Evolutionary conservation across 2,888 invertebrate species (phyloP), one percentile per base, ranked within the genome.

Genomic region (Aphidoletes aphidimyza): DNA sequence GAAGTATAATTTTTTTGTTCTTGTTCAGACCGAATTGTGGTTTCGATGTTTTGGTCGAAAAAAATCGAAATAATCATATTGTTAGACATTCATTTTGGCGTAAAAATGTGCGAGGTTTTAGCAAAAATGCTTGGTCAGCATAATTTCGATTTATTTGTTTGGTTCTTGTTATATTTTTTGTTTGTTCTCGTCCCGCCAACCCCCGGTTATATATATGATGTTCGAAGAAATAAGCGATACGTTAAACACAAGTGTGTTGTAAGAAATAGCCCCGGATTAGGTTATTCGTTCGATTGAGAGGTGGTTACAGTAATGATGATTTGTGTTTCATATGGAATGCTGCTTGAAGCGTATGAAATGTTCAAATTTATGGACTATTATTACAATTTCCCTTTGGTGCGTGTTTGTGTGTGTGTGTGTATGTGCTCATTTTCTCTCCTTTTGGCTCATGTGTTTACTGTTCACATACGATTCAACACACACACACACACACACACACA

Each of bases 271-370:
- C 6, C 26, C 26, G 26, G 54, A 54, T 54, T 54, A 26, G 54
- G 54, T 54, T 54, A 11, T 54, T 22, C 5, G 54, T 5, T 54
- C 54, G 54, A 54, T 54, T 54, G 54, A 54, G 54, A 54, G 54
- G 54, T 54, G 54, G 22, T 54, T 22, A 54, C 54, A 22, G 54
- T 54, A 54, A 54, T 54, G 54, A 54, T 54, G 54, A 54, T 54
- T 54, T 54, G 54, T 54, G 54, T 26, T 2, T 22, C 54, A 26
- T 54, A 54, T 54, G 54, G 54, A 54, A 26, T 11, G 19, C 39
- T 5, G 5, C 17, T 47, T 14, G 47, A 19, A n/a, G n/a, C n/a
- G n/a, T n/a, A n/a, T n/a, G n/a, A n/a, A n/a, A n/a, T n/a, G n/a
- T n/a, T 42, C 42, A 42, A 54, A 54, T 54, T 54, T 54, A 54